A percentile compares a stretch with the other conserved stretches of the same genome.
Evolutionary conservation across 2,113 vertebrate species (phyloP).

Genomic region (Perccottus glenii): DNA sequence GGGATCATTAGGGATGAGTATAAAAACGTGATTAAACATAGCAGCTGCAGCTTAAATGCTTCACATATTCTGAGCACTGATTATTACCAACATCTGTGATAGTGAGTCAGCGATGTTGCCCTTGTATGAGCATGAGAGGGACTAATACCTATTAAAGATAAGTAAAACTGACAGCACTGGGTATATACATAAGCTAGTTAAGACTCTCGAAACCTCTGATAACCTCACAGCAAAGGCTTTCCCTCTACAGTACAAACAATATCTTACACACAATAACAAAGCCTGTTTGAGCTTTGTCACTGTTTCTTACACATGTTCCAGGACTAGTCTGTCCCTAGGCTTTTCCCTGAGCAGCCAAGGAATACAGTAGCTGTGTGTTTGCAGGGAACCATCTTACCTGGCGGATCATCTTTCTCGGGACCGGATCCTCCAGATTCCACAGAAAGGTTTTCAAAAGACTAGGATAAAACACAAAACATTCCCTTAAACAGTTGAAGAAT

Average conservation of each 20-base stretch:
- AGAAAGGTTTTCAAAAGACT: conserved; percentile 95
- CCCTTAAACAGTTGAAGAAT: background rate
- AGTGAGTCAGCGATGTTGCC: conserved; percentile 68
- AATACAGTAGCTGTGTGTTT: conserved; percentile 38
- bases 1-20: conserved; percentile 53
- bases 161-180: conserved; percentile 67
- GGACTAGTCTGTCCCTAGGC: background rate
- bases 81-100: background rate
- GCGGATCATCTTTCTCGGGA: conserved; percentile 90
- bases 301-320: conserved; percentile 1
- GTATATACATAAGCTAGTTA: conserved; percentile 19
- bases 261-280: background rate
- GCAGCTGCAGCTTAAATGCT: background rate
- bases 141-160: conserved; percentile 78
- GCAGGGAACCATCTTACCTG: conserved; percentile 69
- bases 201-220: background rate
- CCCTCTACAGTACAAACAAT: background rate
- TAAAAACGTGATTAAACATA: conserved; percentile 61
- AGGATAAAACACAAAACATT: conserved; percentile 33
- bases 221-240: conserved; percentile 13
- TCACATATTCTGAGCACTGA: background rate
- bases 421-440: conserved; percentile 88
- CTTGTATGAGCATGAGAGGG: conserved; percentile 55
- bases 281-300: background rate
- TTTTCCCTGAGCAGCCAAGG: conserved; percentile 6